These are phyloP conservation scores for Meteorus cinctellus DNA, from an alignment of 2,888 invertebrate genomes.

Conservation along the genomic window DNA sequence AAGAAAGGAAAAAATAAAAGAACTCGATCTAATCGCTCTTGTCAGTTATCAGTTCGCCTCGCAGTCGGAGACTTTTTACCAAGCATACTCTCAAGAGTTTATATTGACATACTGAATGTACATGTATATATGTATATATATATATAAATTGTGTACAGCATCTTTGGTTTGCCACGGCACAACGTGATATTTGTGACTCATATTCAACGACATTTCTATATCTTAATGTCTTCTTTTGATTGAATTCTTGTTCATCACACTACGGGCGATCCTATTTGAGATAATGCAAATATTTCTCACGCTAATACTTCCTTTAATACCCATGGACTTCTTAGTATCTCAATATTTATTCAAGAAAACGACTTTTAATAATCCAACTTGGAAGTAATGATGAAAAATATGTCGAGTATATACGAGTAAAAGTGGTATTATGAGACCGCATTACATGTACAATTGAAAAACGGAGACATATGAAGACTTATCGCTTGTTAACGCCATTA, in stretches of 20 bases:
- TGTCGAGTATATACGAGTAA: conserved; percentile 1
- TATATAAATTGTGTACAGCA: neutral
- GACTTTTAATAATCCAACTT: neutral
- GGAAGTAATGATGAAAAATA: conserved; percentile 18
- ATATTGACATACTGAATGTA: neutral
- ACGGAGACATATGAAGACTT: conserved; percentile 29
- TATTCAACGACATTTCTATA: neutral
- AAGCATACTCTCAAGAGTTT: neutral
- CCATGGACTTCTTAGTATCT: neutral
- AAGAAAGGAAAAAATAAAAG: conserved; percentile 57
- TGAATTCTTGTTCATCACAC: neutral
- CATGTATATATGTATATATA: neutral
- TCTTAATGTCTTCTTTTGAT: neutral
- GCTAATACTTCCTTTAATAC: neutral
- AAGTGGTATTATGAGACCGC: neutral
- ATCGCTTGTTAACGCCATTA: conserved; percentile 16
- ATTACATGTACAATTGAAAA: conserved; percentile 1
- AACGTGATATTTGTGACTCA: neutral
- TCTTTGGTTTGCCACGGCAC: neutral
- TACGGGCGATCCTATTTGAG: neutral
- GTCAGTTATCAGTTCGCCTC: conserved; percentile 59
- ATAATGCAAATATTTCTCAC: neutral
- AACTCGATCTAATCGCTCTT: conserved; percentile 66
- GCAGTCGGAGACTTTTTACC: conserved; percentile 11
- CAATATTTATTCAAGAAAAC: neutral